Evolutionary conservation across 2,888 invertebrate genomes (phyloP), one percentile per base, ranked within the genome.

Genomic region (Frankliniella fusca): DNA sequence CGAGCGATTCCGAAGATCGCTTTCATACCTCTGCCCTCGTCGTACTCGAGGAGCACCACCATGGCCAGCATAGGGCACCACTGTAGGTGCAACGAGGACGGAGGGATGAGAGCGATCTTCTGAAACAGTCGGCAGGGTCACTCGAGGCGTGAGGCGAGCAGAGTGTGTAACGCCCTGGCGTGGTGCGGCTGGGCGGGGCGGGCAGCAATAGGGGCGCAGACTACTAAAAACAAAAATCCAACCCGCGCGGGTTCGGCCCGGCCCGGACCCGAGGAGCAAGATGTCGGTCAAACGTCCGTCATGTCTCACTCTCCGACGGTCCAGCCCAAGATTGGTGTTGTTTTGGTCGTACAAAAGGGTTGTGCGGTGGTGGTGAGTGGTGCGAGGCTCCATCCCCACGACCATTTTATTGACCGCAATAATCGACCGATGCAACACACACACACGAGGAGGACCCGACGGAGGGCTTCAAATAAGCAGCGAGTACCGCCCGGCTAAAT

Each of bases 381-480:
- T 38, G 38, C 38, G 38, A 38, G 38, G 38, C 38, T 38, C 38
- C 38, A 38, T 38, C 38, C 27, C 70, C 70, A 76, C 23, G 23
- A 76, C 70, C 70, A 76, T 27, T 76, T 76, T 76, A 76, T 76
- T 76, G 70, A 76, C 70, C 70, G 70, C 70, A 76, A 76, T 76
- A 76, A 76, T 76, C 70, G 70, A 12, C 70, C 70, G 27, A 76
- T 23, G 27, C 27, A 27, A 76, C 70, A 76, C 70, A 76, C 70
- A 76, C 70, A 76, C 27, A 76, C 70, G 27, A 54, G 15, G 54
- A 54, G 54, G 15, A 54, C 54, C 54, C n/a, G 23, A 11, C 70
- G 70, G 23, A 9, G 70, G 23, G 12, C 11, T 27, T 76, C 61
- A 61, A 61, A 61, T 61, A 18, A 61, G 61, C 61, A 20, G 61